phyloP scores from a whole-genome alignment of 2,797 vertebrate species.

The Apodemus agrarius region DNA sequence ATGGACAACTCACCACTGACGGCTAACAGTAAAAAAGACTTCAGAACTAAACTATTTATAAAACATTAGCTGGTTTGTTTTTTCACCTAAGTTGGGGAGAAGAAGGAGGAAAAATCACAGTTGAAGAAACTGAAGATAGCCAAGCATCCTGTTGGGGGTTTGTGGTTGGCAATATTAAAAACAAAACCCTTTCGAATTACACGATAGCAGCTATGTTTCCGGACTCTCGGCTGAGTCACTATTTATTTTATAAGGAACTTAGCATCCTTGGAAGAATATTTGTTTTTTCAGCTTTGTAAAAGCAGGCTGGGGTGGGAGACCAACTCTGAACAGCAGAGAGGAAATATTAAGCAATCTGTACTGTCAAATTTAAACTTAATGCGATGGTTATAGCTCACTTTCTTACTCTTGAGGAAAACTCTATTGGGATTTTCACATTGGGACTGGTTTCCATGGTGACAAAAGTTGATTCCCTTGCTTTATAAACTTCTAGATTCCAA shows the following conservation, averaged over 20 bases:
- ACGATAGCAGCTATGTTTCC: conserved; percentile 8
- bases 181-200: conserved; percentile 59
- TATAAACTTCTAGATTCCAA: conserved; percentile 27
- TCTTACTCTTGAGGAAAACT: conserved; percentile 42
- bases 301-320: not conserved
- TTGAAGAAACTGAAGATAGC: conserved; percentile 44
- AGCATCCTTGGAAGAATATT: conserved; percentile 61
- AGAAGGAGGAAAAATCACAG: conserved; percentile 46
- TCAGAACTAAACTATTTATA: conserved; percentile 45
- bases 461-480: conserved; percentile 43
- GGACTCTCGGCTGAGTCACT: conserved; percentile 68
- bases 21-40: not conserved
- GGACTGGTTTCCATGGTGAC: conserved; percentile 27
- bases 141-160: conserved; percentile 14
- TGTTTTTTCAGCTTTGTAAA: conserved; percentile 71
- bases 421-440: not conserved
- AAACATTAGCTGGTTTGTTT: not conserved
- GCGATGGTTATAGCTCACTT: conserved; percentile 30
- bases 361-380: conserved; percentile 24
- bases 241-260: conserved; percentile 66
- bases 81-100: not conserved
- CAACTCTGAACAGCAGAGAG: conserved; percentile 33
- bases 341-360: not conserved
- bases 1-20: not conserved
- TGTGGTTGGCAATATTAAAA: conserved; percentile 39